Conservation (phyloP, 2,113 vertebrate species). For the Gallinago jamesoni region DNA sequence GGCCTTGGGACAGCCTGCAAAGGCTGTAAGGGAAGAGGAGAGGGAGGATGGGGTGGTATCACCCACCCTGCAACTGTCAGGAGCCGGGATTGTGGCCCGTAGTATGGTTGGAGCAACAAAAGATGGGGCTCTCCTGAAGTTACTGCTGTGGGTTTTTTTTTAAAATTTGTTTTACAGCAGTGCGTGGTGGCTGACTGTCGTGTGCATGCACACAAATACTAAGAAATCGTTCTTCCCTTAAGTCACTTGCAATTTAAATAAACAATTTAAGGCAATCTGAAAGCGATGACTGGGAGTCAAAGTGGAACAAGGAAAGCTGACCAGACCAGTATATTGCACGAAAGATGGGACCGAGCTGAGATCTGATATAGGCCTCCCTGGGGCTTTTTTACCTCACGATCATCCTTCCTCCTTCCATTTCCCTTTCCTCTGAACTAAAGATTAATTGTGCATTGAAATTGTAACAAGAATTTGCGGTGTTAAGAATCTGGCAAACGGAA, state of each 20-base stretch:
- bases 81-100: background rate
- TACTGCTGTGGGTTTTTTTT: background rate
- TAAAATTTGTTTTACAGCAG: background rate
- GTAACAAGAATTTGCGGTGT: background rate
- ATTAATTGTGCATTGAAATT: conserved; percentile 54
- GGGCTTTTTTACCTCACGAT: background rate
- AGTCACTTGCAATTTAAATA: conserved; percentile 5
- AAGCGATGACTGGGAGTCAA: conserved; percentile 46
- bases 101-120: background rate
- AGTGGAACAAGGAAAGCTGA: conserved; percentile 10
- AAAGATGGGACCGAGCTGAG: background rate
- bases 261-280: background rate
- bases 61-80: background rate
- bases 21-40: background rate
- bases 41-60: background rate
- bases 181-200: background rate
- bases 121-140: background rate
- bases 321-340: background rate
- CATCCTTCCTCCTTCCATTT: conserved; percentile 44
- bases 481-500: conserved; percentile 47
- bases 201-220: background rate
- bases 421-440: conserved; percentile 39
- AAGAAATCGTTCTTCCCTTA: background rate
- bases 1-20: background rate
- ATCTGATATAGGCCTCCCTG: conserved; percentile 5